Evolutionary conservation across 2,888 invertebrate genomes (phyloP).

Genomic region (Volucella inanis): DNA sequence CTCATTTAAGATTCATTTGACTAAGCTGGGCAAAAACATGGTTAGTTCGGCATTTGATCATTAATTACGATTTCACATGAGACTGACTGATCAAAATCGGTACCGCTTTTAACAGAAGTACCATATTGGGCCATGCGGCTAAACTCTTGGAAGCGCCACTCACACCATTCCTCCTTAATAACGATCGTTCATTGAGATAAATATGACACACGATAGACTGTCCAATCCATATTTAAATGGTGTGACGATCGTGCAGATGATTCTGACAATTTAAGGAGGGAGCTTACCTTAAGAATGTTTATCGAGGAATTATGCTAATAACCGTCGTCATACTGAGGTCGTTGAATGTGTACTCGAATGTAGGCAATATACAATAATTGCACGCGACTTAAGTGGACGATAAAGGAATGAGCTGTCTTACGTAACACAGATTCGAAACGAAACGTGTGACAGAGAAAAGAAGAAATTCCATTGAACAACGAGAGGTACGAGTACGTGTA

Average conservation of each 20-base stretch:
- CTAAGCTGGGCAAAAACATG: neutral
- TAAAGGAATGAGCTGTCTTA: constrained; percentile 8
- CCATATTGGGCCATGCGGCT: neutral
- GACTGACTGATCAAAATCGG: neutral
- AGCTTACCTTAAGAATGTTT: constrained; percentile 32
- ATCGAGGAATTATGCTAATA: constrained; percentile 59
- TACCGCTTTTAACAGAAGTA: constrained; percentile 6
- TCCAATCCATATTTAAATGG: neutral
- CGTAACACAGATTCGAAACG: constrained; percentile 3
- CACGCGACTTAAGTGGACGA: constrained; percentile 15
- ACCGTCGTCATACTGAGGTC: constrained; percentile 3
- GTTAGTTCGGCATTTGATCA: constrained; percentile 1
- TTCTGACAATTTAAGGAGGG: neutral
- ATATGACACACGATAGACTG: neutral
- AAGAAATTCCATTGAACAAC: constrained; percentile 7
- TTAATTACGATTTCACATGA: neutral
- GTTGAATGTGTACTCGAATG: constrained; percentile 27
- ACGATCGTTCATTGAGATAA: constrained; percentile 6
- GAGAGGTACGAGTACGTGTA: constrained; percentile 1
- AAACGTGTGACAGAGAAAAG: neutral
- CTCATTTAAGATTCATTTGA: constrained; percentile 9
- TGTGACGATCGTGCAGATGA: constrained; percentile 1
- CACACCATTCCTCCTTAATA: neutral
- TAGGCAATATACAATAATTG: neutral
- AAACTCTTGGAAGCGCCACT: constrained; percentile 8